Base-by-base conservation (phyloP, 2,888 invertebrate species). In the Agrypnus murinus region DNA sequence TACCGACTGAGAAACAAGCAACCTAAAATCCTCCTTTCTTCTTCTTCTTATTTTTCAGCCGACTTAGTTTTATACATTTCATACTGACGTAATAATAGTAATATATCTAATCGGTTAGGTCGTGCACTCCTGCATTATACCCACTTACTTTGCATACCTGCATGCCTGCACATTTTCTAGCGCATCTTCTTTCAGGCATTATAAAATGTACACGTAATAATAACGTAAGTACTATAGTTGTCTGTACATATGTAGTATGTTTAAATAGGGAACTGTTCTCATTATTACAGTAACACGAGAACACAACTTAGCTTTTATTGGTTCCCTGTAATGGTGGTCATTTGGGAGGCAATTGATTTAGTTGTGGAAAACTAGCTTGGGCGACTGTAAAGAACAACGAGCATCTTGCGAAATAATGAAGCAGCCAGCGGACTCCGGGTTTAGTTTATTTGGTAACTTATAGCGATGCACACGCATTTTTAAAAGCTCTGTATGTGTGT, bases 371-470 rank as follows among this genome's bases (percentile, higher is more conserved):
- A 59, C 59, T 25, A 25, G 25, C 53, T 55, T 70, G 72, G 64
- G 25, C 69, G 72, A 72, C 53, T 72, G 72, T 67, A 72, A 65
- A 71, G 70, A 70, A 77, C 78, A 70, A 78, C 78, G 77, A 79
- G 77, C 77, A 55, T 78, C 77, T 80, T 81, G 79, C 80, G 80
- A 83, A 81, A 82, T 82, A 80, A 80, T 81, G 81, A 82, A 82
- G 83, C 81, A 75, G 79, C 78, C 77, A 78, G 77, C 76, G 74
- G 78, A 77, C 78, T 25, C 25, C 75, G 78, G 79, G 81, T 77
- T 83, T 82, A 84, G 83, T 84, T 80, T 82, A 82, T 83, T 83
- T 83, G 82, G 81, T 80, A 82, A 81, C 81, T 81, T 75, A 79
- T 80, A 77, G 76, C 81, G 83, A 83, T 82, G 82, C 83, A 81